Evolutionary conservation across 2,888 invertebrate genomes (phyloP).

Genomic region (Ichneumoninae sp.): DNA sequence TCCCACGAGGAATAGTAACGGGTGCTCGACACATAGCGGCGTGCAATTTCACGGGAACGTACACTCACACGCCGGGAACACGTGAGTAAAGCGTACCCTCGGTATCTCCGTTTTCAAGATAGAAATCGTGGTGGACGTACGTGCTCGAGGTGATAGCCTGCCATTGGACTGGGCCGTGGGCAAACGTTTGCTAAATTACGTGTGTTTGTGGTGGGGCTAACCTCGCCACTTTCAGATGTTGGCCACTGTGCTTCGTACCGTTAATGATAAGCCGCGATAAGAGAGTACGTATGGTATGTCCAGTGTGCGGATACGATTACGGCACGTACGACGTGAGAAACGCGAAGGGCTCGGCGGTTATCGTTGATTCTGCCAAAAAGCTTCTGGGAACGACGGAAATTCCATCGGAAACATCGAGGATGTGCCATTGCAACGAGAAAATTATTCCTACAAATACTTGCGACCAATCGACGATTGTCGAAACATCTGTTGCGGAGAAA

Average conservation of each 20-base stretch:
- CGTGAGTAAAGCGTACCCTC: slow-evolving; percentile 33
- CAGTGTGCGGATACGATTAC: slow-evolving; percentile 71
- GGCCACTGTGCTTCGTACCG: slow-evolving; percentile 73
- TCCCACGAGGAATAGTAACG: slow-evolving; percentile 16
- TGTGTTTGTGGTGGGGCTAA: slow-evolving; percentile 9
- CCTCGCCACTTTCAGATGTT: slow-evolving; percentile 68
- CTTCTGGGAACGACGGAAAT: slow-evolving; percentile 33
- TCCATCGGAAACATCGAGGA: slow-evolving; percentile 24
- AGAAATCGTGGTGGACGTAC: slow-evolving; percentile 60
- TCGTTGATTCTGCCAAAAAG: slow-evolving; percentile 31
- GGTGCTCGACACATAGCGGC: background rate
- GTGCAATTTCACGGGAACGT: slow-evolving; percentile 4
- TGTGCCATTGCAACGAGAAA: background rate
- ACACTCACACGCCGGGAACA: slow-evolving; percentile 30
- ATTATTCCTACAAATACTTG: background rate
- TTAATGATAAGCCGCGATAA: slow-evolving; percentile 74
- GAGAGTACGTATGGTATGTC: slow-evolving; percentile 72
- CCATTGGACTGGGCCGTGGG: slow-evolving; percentile 8
- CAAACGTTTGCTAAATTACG: slow-evolving; percentile 50
- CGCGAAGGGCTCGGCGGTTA: slow-evolving; percentile 35
- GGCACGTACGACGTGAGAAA: slow-evolving; percentile 68
- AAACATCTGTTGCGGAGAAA: background rate
- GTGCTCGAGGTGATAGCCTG: slow-evolving; percentile 56
- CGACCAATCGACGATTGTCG: slow-evolving; percentile 10
- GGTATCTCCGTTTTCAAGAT: slow-evolving; percentile 63